A percentile compares a stretch with the other conserved stretches of the same genome.
These are phyloP conservation scores for Narcine bancroftii DNA, from an alignment of 2,113 vertebrate species.

Conservation along the genomic window DNA sequence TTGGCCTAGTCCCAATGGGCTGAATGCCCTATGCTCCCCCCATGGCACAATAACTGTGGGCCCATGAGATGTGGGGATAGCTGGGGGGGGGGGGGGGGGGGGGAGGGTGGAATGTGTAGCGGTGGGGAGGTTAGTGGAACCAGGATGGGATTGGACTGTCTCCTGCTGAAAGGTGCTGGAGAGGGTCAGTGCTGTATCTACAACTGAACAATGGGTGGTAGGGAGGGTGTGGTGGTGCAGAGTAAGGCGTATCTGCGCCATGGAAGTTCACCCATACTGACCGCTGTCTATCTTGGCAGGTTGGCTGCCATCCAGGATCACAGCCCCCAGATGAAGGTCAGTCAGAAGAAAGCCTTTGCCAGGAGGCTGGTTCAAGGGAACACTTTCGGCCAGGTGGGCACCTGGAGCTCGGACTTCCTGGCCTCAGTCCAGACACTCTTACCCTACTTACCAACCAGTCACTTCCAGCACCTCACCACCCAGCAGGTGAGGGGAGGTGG, in stretches of 20 bases:
- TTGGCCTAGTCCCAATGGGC: too few relatives aligned
- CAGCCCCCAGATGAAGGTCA: slow-evolving; percentile 67
- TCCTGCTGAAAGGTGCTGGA: too few relatives aligned
- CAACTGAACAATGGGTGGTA: too few relatives aligned
- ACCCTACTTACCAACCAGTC: slow-evolving; percentile 68
- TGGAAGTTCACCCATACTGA: neutral
- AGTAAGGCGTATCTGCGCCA: too few relatives aligned
- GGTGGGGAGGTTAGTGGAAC: too few relatives aligned
- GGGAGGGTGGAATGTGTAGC: too few relatives aligned
- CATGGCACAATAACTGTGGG: too few relatives aligned
- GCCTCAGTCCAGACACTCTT: slow-evolving; percentile 65
- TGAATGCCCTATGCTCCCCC: too few relatives aligned
- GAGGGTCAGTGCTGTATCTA: neutral
- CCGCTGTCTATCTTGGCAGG: slow-evolving; percentile 44
- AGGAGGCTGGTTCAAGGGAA: slow-evolving; percentile 69
- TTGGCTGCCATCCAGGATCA: slow-evolving; percentile 70
- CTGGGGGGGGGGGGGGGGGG: too few relatives aligned
- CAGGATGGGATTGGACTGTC: too few relatives aligned
- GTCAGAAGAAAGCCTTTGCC: slow-evolving; percentile 78
- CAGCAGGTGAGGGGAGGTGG: slow-evolving; percentile 59
- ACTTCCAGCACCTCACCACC: slow-evolving; percentile 72
- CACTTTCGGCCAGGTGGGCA: slow-evolving; percentile 65
- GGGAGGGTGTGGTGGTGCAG: too few relatives aligned
- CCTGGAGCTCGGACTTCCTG: slow-evolving; percentile 73
- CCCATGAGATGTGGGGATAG: too few relatives aligned